Conservation (phyloP, 2,888 invertebrate species). For the Eudasyphora cyanicolor region DNA sequence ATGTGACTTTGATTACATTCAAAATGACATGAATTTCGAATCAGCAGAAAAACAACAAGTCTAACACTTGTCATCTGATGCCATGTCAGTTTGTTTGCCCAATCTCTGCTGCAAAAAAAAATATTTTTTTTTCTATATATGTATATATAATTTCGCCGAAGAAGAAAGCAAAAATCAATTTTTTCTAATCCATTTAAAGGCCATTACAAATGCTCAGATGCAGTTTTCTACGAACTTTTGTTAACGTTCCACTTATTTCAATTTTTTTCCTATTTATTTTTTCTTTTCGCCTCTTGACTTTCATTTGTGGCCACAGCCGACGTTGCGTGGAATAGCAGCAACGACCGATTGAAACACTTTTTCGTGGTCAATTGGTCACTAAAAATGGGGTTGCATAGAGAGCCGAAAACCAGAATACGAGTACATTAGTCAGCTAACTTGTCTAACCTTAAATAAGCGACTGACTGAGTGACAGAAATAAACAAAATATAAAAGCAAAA, state of each 20-base stretch:
- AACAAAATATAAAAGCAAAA: conserved; percentile 24
- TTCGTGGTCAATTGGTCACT: conserved; percentile 12
- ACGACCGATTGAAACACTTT: conserved; percentile 1
- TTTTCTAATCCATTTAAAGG: conserved; percentile 77
- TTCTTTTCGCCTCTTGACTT: not conserved
- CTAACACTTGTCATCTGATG: conserved; percentile 5
- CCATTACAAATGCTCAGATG: conserved; percentile 4
- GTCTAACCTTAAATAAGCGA: conserved; percentile 62
- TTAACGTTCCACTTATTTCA: not conserved
- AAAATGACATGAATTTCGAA: not conserved
- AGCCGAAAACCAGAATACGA: conserved; percentile 56
- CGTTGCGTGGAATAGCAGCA: conserved; percentile 10
- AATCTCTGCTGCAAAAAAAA: not conserved
- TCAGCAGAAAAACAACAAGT: not conserved
- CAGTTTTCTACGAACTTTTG: not conserved
- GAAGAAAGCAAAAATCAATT: conserved; percentile 74
- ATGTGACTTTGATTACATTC: conserved; percentile 19
- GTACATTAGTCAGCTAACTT: conserved; percentile 58
- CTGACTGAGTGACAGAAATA: conserved; percentile 58
- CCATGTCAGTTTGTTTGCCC: not conserved
- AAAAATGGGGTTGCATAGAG: conserved; percentile 32
- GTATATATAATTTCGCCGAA: not conserved
- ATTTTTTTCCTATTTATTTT: not conserved
- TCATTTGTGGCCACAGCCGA: not conserved
- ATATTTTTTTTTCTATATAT: too few relatives aligned